Base-by-base conservation (phyloP, 2,888 invertebrate species). In the Cephus runcator region DNA sequence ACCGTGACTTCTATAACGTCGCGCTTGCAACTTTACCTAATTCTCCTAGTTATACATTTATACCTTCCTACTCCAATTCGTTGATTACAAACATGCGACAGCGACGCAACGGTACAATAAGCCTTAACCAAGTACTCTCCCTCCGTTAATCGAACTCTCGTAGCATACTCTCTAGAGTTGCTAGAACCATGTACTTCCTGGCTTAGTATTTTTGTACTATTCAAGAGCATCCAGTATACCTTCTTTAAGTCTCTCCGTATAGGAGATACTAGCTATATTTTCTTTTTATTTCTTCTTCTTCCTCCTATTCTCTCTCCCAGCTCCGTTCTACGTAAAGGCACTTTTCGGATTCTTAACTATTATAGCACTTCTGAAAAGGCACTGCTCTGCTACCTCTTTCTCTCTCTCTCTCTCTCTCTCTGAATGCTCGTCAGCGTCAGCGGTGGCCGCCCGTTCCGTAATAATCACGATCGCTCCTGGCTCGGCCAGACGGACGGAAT, bases 401-500 rank as follows among this genome's bases (percentile, higher is more conserved):
- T 56, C 9, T 40, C 40, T 36, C 3, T 33, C 36, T 40, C 15
- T 40, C 40, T 56, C 56, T 56, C 56, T 56, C 56, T 56, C 56
- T 56, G 56, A 31, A 71, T 34, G 71, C 33, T 31, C 34, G 71
- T 31, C 71, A 34, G 71, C 71, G 71, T 71, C 71, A 71, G 71
- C 71, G 71, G 71, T 71, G 71, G 71, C 33, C 31, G 71, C 71
- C 56, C 71, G 71, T 23, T 71, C 23, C 68, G 76, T 75, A 75
- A 77, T 77, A 78, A 80, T 81, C 77, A 82, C 82, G 83, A 79
- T 77, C 79, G 82, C 79, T 80, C 76, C 75, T 79, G 78, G 74
- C 80, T 79, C 80, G 77, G 79, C 79, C 81, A 79, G 84, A 81
- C 81, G 79, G 82, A 79, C 82, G 82, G 80, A 56, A 83, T 81